These are phyloP conservation scores for Scaptomyza polygonia DNA, from an alignment of 2,888 invertebrate genomes.

Conservation along the genomic window DNA sequence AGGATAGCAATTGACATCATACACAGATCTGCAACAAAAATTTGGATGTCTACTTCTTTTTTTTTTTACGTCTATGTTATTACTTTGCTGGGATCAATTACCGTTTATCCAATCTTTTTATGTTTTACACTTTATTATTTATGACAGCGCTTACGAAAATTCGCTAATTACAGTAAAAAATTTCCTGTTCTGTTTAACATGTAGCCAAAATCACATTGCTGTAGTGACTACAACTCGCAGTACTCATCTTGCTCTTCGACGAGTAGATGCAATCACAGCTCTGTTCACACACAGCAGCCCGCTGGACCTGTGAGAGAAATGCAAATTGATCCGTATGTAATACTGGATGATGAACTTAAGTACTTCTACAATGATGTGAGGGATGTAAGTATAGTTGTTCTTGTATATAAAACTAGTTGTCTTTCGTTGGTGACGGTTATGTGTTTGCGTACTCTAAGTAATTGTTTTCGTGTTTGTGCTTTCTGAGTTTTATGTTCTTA, in stretches of 20 bases:
- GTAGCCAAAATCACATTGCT: constrained; percentile 65
- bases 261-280: constrained; percentile 86
- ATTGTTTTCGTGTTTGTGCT: no score
- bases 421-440: no score
- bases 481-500: no score
- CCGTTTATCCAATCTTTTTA: no score
- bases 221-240: constrained; percentile 50
- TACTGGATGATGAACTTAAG: constrained; percentile 94
- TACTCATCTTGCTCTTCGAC: constrained; percentile 55
- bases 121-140: no score
- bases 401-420: no score
- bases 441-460: no score
- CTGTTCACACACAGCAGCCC: constrained; percentile 91
- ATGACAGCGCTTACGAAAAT: constrained; percentile 47
- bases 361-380: constrained; percentile 94
- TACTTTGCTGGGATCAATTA: no score
- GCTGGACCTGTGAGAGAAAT: constrained; percentile 91
- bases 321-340: constrained; percentile 93
- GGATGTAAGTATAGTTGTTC: constrained; percentile 88
- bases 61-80: no score
- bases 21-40: no score
- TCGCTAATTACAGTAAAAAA: constrained; percentile 29
- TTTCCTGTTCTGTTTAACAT: constrained; percentile 7
- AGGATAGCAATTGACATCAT: no score
- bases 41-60: no score